These are phyloP conservation scores for Nansenia antarctica DNA, from an alignment of 2,113 vertebrate genomes.

Conservation along the genomic window DNA sequence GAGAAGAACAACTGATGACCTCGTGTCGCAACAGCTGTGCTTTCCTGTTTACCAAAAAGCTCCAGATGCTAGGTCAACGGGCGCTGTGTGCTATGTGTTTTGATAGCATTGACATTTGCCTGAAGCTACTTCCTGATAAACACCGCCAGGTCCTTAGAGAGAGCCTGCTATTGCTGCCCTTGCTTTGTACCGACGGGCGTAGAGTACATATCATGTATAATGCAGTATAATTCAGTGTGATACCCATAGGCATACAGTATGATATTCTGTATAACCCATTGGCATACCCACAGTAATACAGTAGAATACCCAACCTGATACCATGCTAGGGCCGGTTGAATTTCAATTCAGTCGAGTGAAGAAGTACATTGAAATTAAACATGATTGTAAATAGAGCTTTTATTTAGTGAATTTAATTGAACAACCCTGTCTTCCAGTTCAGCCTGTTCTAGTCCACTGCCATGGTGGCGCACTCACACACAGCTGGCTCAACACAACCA, in stretches of 20 bases:
- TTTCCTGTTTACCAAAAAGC: slow-evolving; percentile 34
- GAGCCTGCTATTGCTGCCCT: background rate
- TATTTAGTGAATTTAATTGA: background rate
- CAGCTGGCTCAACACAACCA: too few species aligned
- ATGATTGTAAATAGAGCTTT: background rate
- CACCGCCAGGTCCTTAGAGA: background rate
- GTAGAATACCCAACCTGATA: background rate
- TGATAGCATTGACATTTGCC: slow-evolving; percentile 42
- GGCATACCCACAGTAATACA: too few species aligned
- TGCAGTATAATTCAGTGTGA: too few species aligned
- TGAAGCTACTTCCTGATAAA: slow-evolving; percentile 49
- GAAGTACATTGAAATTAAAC: background rate
- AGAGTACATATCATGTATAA: too few species aligned
- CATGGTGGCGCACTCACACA: too few species aligned
- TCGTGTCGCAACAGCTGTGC: background rate
- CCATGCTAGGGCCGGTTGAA: background rate
- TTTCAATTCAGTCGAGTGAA: background rate
- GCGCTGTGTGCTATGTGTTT: slow-evolving; percentile 22
- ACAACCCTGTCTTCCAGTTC: background rate
- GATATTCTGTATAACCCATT: too few species aligned
- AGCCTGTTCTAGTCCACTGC: background rate
- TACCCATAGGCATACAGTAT: too few species aligned
- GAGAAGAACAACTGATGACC: background rate
- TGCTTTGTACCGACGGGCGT: background rate
- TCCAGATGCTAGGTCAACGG: slow-evolving; percentile 54